Evolutionary conservation across 2,888 invertebrate genomes (phyloP).

Genomic region (Agrotis clavis): DNA sequence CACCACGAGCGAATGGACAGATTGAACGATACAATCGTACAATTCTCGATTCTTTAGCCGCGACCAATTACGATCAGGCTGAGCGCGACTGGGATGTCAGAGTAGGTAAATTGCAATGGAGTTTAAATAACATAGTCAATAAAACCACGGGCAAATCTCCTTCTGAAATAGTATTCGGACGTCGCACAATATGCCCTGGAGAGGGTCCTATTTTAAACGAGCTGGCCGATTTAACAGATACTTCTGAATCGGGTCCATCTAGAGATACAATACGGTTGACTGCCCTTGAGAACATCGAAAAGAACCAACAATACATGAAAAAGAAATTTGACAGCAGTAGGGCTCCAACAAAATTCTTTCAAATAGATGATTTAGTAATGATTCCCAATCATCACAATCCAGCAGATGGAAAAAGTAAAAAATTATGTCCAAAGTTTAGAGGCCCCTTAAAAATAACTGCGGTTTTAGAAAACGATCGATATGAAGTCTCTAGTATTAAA

Average conservation of each 20-base stretch:
- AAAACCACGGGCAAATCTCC: slow-evolving; percentile 2
- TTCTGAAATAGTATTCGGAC: slow-evolving; percentile 9
- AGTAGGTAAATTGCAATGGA: slow-evolving; percentile 9
- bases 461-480: no score
- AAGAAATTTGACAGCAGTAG: slow-evolving; percentile 1
- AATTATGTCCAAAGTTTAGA: background rate
- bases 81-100: slow-evolving; percentile 10
- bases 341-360: slow-evolving; percentile 3
- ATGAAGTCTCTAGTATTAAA: no score
- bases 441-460: no score
- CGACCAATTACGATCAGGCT: background rate
- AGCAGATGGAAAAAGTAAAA: slow-evolving; percentile 3
- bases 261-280: background rate
- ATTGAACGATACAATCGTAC: slow-evolving; percentile 29
- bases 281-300: slow-evolving; percentile 1
- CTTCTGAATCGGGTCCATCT: background rate
- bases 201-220: background rate
- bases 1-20: slow-evolving; percentile 18
- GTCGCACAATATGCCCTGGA: background rate
- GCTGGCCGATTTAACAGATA: background rate
- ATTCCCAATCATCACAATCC: slow-evolving; percentile 1
- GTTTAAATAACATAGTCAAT: slow-evolving; percentile 10
- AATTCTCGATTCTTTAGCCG: background rate
- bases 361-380: slow-evolving; percentile 1
- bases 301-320: slow-evolving; percentile 1